phyloP scores from a whole-genome alignment of 1,140 invertebrate genomes.

The Hestina assimilis region DNA sequence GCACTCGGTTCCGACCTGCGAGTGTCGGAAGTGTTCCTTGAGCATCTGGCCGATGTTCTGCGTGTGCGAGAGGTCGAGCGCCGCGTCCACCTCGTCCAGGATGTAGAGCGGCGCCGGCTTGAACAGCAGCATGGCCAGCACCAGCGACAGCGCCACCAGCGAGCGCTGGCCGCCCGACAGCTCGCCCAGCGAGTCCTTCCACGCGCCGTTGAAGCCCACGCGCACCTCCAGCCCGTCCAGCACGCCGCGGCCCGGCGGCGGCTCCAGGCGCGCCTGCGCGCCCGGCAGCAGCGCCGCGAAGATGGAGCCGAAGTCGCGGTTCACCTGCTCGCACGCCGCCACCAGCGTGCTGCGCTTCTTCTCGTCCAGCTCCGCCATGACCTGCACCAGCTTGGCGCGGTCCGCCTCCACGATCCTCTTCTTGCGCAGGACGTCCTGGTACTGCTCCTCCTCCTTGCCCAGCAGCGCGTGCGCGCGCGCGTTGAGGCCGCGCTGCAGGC shows the following conservation, averaged over 20 bases:
- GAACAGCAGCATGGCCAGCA: conserved; percentile 97
- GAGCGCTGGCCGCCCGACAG: conserved; percentile 98
- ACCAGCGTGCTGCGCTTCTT: conserved; percentile 91
- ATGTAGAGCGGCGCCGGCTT: conserved; percentile 99
- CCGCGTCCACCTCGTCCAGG: conserved; percentile 99
- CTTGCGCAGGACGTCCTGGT: conserved; percentile 88
- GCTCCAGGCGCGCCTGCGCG: conserved; percentile 90
- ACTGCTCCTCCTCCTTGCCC: conserved; percentile 92
- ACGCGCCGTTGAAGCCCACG: conserved; percentile 94
- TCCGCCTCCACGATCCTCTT: conserved; percentile 92
- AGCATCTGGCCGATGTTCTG: conserved; percentile 99
- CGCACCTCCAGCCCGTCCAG: conserved; percentile 90
- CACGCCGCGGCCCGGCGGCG: conserved; percentile 86
- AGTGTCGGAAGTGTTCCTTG: conserved; percentile 94
- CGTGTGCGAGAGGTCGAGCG: conserved; percentile 98
- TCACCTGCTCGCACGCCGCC: conserved; percentile 90
- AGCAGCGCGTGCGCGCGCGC: conserved; percentile 91
- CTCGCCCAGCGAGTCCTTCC: conserved; percentile 98
- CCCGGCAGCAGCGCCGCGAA: conserved; percentile 95
- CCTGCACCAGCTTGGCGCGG: conserved; percentile 87
- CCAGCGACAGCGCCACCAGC: conserved; percentile 96
- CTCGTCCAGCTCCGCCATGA: conserved; percentile 93
- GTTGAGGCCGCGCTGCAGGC: conserved; percentile 86
- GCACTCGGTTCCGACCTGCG: conserved; percentile 86
- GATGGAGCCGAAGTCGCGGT: conserved; percentile 97